Evolutionary conservation across 2,113 vertebrate genomes (phyloP), one percentile per base, ranked within the genome.

Genomic region (Zosterops lateralis): DNA sequence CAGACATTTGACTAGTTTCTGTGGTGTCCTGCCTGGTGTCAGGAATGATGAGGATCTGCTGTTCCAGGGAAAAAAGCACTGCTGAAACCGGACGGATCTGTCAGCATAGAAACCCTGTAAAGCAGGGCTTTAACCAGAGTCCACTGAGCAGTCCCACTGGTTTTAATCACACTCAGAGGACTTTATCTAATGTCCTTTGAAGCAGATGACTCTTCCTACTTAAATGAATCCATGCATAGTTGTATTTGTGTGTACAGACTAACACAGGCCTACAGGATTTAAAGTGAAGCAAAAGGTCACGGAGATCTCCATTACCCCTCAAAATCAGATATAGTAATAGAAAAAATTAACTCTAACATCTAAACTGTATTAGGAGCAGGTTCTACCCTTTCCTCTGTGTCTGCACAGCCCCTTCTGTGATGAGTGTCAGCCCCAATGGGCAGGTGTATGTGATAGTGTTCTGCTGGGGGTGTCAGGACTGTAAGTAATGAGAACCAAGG

Each of bases 381-480:
- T 29, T 65, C 24, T 38, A 19, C 65, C 32, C 17, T 75, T 84
- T 84, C 14, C 34, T 61, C 11, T 44, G 24, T 56, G 32, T 31
- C 32, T 57, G 19, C 34, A 68, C 20, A 54, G 40, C 4, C 18
- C 12, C 21, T 66, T 66, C n/a, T 0, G 0, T 6, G 21, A 24
- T 36, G 36, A 31, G 14, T 54, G 34, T 7, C 44, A 65, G 29
- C 32, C 36, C 44, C 86, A 81, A 28, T 3, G 48, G 10, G 32
- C 56, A 71, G 53, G 15, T 3, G 3, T 29, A 20, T 1, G 3
- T 60, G 51, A n/a, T 26, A 36, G 17, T 42, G 16, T 42, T 74
- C 22, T 77, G 56, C 9, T 0, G 0, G 5, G 17, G 22, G 12
- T 75, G 13, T 54, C 0, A 1, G 25, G 20, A 12, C 14, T 54